Evolutionary conservation across 1,140 invertebrate species (phyloP), one percentile per base, ranked within the genome.

Genomic region (Acyrthosiphon pisum): DNA sequence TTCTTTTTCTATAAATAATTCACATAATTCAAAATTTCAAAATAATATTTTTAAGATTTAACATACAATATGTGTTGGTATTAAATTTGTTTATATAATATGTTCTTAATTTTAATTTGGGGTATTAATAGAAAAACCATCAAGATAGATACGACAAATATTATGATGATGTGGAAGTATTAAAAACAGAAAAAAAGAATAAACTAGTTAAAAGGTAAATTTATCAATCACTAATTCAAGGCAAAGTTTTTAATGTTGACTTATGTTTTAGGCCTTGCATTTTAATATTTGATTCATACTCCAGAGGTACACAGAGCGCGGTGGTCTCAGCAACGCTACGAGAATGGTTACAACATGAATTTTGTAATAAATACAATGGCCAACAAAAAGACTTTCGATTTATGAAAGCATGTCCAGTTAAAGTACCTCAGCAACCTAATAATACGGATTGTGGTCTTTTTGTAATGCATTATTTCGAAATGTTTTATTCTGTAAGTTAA

Each of bases 381-480:
- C 94, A 95, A 95, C 83, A 95, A 94, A 94, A 96, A 95, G 94
- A 96, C 96, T 98, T 98, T 95, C 97, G 96, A 50, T 98, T 97
- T 37, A 97, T 98, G 93, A 97, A 97, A 94, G 98, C 98, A 7
- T 96, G 97, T 90, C 97, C 96, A 94, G 97, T 98, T 0, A 98
- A 98, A 96, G 98, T 99, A 93, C 99, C 99, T 35, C 98, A 99
- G 95, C 99, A 99, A 96, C 98, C 97, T 93, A 99, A 99, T 96
- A 98, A 97, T 95, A 98, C 97, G 81, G 99, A 99, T 95, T 99
- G 99, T 96, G 99, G 99, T 7, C 96, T 99, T 11, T 99, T 98
- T 95, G 95, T 99, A 83, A 96, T 99, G 50, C 98, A 99, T 95
- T 99, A 99, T 96, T 98, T 98, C 7, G 98, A 99, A 96, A 97